Percentiles rank a stretch among this genome's conserved stretches.
These are phyloP conservation scores for Hiodon tergisus DNA, from an alignment of 2,113 vertebrate species.

Conservation along the genomic window DNA sequence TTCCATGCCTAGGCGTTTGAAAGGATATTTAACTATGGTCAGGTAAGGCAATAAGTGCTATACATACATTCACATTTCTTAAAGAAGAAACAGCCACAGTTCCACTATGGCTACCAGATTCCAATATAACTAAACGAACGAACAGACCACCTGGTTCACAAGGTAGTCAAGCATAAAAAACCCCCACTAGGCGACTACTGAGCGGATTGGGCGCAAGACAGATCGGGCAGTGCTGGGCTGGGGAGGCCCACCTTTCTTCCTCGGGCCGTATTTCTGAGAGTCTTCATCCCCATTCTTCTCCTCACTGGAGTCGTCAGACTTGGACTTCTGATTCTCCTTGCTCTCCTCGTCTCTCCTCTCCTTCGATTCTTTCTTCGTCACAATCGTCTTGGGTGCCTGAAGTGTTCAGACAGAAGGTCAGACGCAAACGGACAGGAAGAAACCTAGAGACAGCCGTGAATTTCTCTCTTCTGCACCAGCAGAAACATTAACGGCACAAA, in stretches of 20 bases:
- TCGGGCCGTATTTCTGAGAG: conserved; percentile 62
- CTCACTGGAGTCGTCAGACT: conserved; percentile 49
- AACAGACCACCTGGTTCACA: too few relatives aligned
- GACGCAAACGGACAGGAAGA: background rate
- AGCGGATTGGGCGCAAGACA: background rate
- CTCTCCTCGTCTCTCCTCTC: conserved; percentile 53
- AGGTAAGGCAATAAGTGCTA: too few relatives aligned
- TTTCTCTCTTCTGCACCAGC: background rate
- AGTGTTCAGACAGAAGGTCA: background rate
- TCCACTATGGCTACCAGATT: too few relatives aligned
- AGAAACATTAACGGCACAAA: background rate
- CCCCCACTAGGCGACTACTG: background rate
- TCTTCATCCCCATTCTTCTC: conserved; percentile 67
- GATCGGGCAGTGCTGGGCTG: background rate
- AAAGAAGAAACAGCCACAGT: too few relatives aligned
- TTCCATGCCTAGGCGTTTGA: too few relatives aligned
- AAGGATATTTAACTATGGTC: too few relatives aligned
- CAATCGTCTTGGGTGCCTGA: conserved; percentile 1
- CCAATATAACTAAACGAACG: too few relatives aligned
- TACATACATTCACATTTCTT: too few relatives aligned
- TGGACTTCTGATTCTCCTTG: conserved; percentile 77
- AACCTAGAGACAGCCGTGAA: background rate
- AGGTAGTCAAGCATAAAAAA: background rate
- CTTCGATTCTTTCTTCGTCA: background rate
- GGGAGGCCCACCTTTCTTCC: conserved; percentile 68